Evolutionary conservation across 2,888 invertebrate genomes (phyloP).

Genomic region (Drosophila neotestacea): DNA sequence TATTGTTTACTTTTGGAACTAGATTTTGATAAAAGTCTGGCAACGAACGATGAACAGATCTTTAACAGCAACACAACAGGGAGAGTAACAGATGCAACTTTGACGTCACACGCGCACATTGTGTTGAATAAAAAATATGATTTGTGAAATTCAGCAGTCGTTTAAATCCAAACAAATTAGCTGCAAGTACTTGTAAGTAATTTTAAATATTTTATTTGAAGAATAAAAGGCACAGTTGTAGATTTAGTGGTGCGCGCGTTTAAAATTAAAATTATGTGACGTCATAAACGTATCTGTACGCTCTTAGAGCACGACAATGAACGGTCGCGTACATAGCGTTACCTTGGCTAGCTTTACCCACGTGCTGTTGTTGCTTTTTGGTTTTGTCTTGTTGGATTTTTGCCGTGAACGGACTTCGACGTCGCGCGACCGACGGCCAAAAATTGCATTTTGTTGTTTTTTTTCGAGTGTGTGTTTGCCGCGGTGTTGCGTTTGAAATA

Average conservation of each 20-base stretch:
- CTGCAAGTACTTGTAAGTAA: not conserved
- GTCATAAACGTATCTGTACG: conserved; percentile 22
- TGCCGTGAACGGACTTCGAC: conserved; percentile 59
- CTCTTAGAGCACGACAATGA: conserved; percentile 30
- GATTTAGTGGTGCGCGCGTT: conserved; percentile 11
- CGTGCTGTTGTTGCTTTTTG: conserved; percentile 35
- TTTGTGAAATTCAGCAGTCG: not conserved
- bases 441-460: conserved; percentile 63
- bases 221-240: not conserved
- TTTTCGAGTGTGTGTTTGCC: conserved; percentile 49
- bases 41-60: too few relatives aligned
- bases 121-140: not conserved
- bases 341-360: conserved; percentile 13
- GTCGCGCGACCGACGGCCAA: conserved; percentile 58
- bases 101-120: conserved; percentile 30
- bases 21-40: too few relatives aligned
- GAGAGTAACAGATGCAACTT: conserved; percentile 31
- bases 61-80: conserved; percentile 11
- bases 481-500: conserved; percentile 63
- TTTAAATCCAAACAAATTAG: not conserved
- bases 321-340: conserved; percentile 1
- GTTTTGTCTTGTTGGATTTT: conserved; percentile 59
- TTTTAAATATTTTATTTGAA: too few relatives aligned
- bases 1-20: too few relatives aligned
- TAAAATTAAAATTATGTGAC: conserved; percentile 18